These are phyloP conservation scores for Sciaenops ocellatus DNA, from an alignment of 2,797 vertebrate species.

Conservation along the genomic window DNA sequence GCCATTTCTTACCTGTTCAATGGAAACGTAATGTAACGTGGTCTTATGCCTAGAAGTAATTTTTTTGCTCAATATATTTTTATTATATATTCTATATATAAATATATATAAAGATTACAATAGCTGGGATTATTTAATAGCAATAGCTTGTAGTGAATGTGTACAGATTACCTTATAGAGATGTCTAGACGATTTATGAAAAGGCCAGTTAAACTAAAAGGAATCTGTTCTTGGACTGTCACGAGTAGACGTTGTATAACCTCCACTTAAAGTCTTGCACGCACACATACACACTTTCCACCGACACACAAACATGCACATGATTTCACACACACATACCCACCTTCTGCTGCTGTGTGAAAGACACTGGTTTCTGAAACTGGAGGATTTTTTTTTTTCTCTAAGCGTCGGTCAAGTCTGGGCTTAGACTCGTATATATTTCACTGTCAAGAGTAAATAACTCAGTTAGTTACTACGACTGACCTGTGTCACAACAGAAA, in stretches of 20 bases:
- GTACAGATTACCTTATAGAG: conserved; percentile 90
- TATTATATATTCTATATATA: conserved; percentile 89
- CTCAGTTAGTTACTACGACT: conserved; percentile 27
- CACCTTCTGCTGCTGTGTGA: conserved; percentile 78
- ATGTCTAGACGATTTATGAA: conserved; percentile 87
- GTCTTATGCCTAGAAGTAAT: conserved; percentile 85
- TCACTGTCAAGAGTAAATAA: conserved; percentile 57
- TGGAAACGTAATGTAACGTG: conserved; percentile 83
- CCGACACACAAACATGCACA: conserved; percentile 55
- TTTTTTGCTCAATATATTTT: conserved; percentile 87
- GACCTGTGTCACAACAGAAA: conserved; percentile 46
- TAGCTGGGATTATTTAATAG: conserved; percentile 95
- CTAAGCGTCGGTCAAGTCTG: conserved; percentile 39
- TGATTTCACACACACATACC: conserved; percentile 47
- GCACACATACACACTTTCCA: conserved; percentile 54
- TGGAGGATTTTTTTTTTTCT: conserved; percentile 66
- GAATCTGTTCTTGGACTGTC: conserved; percentile 79
- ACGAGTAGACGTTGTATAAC: conserved; percentile 80
- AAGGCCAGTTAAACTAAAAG: conserved; percentile 90
- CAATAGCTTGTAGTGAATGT: conserved; percentile 96
- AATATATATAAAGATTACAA: conserved; percentile 87
- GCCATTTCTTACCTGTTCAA: conserved; percentile 79
- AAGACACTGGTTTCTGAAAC: conserved; percentile 78
- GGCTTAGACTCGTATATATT: conserved; percentile 46
- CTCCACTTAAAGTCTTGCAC: conserved; percentile 77